Evolutionary conservation across 1,140 invertebrate genomes (phyloP).

Genomic region (Achatina immaculata): DNA sequence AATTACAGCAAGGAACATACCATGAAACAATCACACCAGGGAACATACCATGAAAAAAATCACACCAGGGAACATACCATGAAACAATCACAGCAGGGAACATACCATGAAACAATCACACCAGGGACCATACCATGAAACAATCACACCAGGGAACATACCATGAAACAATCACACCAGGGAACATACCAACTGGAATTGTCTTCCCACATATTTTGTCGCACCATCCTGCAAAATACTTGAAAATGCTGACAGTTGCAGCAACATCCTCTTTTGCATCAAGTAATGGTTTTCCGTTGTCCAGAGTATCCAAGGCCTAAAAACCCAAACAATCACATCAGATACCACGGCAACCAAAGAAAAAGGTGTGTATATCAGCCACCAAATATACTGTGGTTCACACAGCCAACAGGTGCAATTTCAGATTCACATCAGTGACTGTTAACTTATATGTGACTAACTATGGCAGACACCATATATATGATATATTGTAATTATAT

Average conservation of each 20-base stretch:
- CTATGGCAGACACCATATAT: too few species aligned
- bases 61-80: background rate
- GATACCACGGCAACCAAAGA: too few species aligned
- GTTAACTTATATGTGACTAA: too few species aligned
- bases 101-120: background rate
- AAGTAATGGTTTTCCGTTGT: conserved; percentile 87
- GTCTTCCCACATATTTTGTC: conserved; percentile 92
- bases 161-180: background rate
- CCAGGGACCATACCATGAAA: background rate
- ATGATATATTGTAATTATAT: too few species aligned
- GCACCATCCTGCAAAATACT: conserved; percentile 89
- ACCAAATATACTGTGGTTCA: too few species aligned
- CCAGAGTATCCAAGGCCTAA: conserved; percentile 72
- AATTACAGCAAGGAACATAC: too few species aligned
- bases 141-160: background rate
- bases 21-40: too few species aligned
- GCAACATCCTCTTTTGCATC: conserved; percentile 65
- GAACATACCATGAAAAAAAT: too few species aligned
- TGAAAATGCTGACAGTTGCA: conserved; percentile 46
- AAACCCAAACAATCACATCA: too few species aligned
- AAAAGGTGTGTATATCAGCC: background rate
- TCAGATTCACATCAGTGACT: too few species aligned
- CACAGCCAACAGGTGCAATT: too few species aligned
- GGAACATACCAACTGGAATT: conserved; percentile 81
- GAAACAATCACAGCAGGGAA: background rate